Evolutionary conservation across 2,797 vertebrate genomes (phyloP), one percentile per base, ranked within the genome.

Genomic region (Crocodylus rhombifer): DNA sequence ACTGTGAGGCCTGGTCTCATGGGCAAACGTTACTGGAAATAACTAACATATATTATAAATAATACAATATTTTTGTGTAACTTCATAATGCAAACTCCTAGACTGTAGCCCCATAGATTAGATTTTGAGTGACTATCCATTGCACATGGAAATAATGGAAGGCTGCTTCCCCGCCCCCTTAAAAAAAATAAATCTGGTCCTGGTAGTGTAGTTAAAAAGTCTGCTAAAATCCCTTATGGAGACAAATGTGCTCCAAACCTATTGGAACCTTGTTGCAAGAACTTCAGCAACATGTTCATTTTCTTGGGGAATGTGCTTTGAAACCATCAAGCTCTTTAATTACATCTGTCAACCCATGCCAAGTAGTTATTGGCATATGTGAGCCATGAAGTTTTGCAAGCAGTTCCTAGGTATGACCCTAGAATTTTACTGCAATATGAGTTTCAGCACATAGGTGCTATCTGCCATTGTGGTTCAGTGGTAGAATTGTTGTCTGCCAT

Each of bases 1-100:
- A 84, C 87, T 89, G 93, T 96, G 94, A 96, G 95, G 93, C 42
- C 71, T 89, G 87, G 86, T 89, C 95, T 94, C 93, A 69, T 87
- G 95, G 93, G 93, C 92, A 28, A 18, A 88, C 82, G 80, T 95
- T 97, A 95, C 94, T 95, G 95, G 92, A 96, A 97, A 96, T 93
- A 89, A 86, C 91, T 96, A 95, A 96, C 92, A 90, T 93, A 89
- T 92, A 95, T 95, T 92, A 84, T 89, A 92, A 95, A 95, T 33
- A 85, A 95, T 91, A 93, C 79, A 89, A 80, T 94, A 85, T 69
- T 63, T 88, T 86, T 93, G 91, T 92, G 94, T 89, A 90, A 67
- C 56, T 16, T 13, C 80, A 74, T 13, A 69, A 61, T 84, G 89
- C 90, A 90, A 93, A 90, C 95, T 93, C 55, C 81, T 95, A 89